Percentiles rank a stretch among this genome's conserved stretches.
Evolutionary conservation across 2,113 vertebrate genomes (phyloP).

Genomic region (Lepus timidus): DNA sequence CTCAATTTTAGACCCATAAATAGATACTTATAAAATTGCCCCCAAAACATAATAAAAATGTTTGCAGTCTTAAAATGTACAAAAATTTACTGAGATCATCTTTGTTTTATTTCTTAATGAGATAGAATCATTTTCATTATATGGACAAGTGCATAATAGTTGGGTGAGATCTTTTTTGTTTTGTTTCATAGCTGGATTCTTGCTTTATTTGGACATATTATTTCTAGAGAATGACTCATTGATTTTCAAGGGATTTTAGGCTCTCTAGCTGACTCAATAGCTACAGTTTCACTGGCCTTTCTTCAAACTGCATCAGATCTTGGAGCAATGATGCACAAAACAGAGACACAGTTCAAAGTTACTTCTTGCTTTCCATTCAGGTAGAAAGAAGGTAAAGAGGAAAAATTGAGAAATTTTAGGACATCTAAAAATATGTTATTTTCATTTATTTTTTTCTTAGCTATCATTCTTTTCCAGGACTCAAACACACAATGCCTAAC

Average conservation of each 20-base stretch:
- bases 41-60: not conserved
- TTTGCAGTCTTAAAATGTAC: not conserved
- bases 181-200: not conserved
- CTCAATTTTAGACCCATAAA: not conserved
- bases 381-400: not conserved
- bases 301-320: not conserved
- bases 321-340: slow-evolving; percentile 13
- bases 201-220: slow-evolving; percentile 6
- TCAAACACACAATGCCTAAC: not conserved
- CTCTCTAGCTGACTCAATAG: not conserved
- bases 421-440: not conserved
- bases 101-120: not conserved
- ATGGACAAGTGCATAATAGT: not conserved
- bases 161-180: not conserved
- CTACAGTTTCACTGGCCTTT: not conserved
- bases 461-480: not conserved
- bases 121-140: too few relatives aligned
- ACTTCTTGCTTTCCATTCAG: not conserved
- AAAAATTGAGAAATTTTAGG: not conserved
- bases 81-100: not conserved
- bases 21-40: not conserved
- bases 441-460: not conserved
- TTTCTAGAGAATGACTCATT: slow-evolving; percentile 30
- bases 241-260: slow-evolving; percentile 43
- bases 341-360: not conserved